Base-by-base conservation (phyloP, 2,888 invertebrate species). In the Antheraea assamensis region DNA sequence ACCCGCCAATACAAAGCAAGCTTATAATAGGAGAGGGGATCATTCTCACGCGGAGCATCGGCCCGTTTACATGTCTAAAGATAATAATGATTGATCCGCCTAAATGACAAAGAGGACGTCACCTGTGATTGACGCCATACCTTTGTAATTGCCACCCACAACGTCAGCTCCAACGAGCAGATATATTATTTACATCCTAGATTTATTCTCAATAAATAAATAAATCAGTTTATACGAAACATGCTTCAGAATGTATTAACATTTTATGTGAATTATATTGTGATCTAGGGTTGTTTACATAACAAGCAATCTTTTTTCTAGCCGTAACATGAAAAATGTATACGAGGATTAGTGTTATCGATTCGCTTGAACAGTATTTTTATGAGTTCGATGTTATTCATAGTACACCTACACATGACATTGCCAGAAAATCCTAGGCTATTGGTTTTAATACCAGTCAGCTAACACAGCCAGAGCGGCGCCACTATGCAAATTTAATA, bases 221-320 rank as follows among this genome's bases (percentile, higher is more conserved):
- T 61, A 61, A 49, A 55, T 55, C 55, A 61, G 13, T 61, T 61
- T 15, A 61, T 27, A 3, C 17, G 3, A 24, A 61, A 61, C 10
- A 15, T n/a, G 61, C 27, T 27, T 27, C 61, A 61, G 15, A 64
- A 64, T 64, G 21, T 27, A 30, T 64, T 30, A 24, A 15, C 27
- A 5, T 17, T 64, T 61, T 30, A 64, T 27, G 15, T 15, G 35
- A 35, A 35, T 68, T 35, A 35, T n/a, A 19, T 17, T 64, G 61
- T 21, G 61, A 4, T 30, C 27, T 30, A 27, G 30, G 27, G 21
- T 68, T 21, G 68, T 68, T 68, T 68, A 21, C 35, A 35, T 68
- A 68, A 68, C 35, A 68, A 68, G 68, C 68, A 68, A 68, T 68
- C 68, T 68, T 68, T 68, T 68, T 68, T 31, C 21, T 0, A 35